A percentile compares a stretch with the other conserved stretches of the same genome.
phyloP scores from a whole-genome alignment of 2,113 vertebrate genomes.

The Murina feae region DNA sequence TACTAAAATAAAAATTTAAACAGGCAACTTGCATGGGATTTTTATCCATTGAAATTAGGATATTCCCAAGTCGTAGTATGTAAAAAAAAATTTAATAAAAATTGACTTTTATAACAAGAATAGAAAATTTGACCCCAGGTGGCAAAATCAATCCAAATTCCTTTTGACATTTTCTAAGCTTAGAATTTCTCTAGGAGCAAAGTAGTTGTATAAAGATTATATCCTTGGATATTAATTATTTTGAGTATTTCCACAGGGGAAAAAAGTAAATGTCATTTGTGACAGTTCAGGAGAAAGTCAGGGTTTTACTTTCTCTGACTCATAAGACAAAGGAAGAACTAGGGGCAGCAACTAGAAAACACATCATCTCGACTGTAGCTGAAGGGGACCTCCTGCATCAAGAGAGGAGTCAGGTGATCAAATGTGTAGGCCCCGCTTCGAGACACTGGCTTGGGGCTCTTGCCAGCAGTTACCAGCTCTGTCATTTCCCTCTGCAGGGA shows the following conservation, averaged over 20 bases:
- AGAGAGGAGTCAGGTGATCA: neutral
- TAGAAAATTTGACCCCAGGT: slow-evolving; percentile 71
- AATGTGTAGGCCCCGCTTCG: fast-evolving
- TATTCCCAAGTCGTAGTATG: slow-evolving; percentile 46
- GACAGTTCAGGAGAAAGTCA: slow-evolving; percentile 62
- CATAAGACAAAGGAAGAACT: neutral
- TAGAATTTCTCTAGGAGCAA: slow-evolving; percentile 68
- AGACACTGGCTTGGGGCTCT: neutral
- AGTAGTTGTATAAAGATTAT: slow-evolving; percentile 56
- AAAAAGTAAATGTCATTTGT: slow-evolving; percentile 68
- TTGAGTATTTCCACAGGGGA: slow-evolving; percentile 53
- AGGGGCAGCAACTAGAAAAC: neutral
- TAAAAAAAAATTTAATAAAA: slow-evolving; percentile 56
- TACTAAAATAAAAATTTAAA: slow-evolving; percentile 32
- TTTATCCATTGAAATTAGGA: slow-evolving; percentile 42
- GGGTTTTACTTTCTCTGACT: neutral
- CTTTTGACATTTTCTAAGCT: slow-evolving; percentile 72
- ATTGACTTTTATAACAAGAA: slow-evolving; percentile 66
- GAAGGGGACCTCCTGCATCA: neutral
- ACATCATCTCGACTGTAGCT: neutral
- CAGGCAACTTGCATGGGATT: neutral
- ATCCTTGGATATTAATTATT: slow-evolving; percentile 74
- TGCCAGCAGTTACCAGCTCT: neutral
- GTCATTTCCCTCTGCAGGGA: fast-evolving
- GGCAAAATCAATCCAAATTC: slow-evolving; percentile 70